Conservation (phyloP, 2,113 vertebrate species). For the Bombycilla garrulus region DNA sequence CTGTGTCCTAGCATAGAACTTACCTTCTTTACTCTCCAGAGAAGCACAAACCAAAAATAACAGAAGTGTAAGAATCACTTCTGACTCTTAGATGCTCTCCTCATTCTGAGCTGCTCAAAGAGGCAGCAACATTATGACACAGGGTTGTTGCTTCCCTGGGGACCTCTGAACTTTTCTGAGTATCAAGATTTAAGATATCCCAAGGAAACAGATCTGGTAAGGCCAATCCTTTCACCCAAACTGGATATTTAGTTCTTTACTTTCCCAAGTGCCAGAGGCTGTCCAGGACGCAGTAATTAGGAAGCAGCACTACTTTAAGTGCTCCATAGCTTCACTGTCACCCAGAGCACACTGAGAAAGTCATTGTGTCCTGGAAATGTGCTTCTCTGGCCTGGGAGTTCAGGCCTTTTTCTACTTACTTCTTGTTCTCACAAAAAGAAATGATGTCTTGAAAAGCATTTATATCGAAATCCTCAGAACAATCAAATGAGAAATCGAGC, state of each 20-base stretch:
- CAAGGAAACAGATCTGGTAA: not conserved
- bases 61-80: slow-evolving; percentile 41
- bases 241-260: not conserved
- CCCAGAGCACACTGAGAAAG: not conserved
- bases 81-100: not conserved
- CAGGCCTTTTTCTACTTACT: slow-evolving; percentile 85
- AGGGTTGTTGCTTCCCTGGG: not conserved
- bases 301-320: not conserved
- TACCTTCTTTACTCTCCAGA: slow-evolving; percentile 76
- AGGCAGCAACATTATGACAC: not conserved
- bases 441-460: slow-evolving; percentile 98
- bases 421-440: slow-evolving; percentile 97
- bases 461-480: slow-evolving; percentile 94
- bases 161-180: not conserved
- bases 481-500: slow-evolving; percentile 99
- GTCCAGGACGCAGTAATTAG: not conserved
- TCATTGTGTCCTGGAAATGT: slow-evolving; percentile 28
- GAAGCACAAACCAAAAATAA: slow-evolving; percentile 72
- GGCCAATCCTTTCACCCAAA: not conserved
- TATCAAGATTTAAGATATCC: not conserved
- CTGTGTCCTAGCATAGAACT: slow-evolving; percentile 29
- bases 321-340: not conserved
- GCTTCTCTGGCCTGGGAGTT: slow-evolving; percentile 63
- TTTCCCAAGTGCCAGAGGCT: not conserved
- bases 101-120: slow-evolving; percentile 10